Conservation (phyloP, 2,888 invertebrate genomes). For the Gandaritis pyraliata region DNA sequence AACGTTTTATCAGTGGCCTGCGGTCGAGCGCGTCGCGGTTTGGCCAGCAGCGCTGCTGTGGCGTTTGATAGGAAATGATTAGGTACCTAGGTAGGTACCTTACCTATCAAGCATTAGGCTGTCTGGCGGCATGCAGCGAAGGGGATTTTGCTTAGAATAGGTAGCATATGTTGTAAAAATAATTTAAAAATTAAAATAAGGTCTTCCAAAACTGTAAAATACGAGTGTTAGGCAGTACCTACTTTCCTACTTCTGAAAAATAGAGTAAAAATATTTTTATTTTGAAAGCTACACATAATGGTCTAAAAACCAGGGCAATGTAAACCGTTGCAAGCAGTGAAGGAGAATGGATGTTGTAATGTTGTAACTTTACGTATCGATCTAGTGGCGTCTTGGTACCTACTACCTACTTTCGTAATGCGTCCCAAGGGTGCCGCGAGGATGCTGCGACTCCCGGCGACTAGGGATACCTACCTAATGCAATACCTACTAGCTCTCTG, state of each 20-base stretch:
- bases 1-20: slow-evolving; percentile 77
- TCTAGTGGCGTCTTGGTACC: slow-evolving; percentile 69
- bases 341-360: slow-evolving; percentile 62
- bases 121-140: background rate
- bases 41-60: slow-evolving; percentile 31
- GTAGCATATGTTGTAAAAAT: background rate
- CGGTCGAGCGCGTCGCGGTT: slow-evolving; percentile 47
- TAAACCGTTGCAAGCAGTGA: too few relatives aligned
- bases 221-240: too few relatives aligned
- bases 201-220: too few relatives aligned
- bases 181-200: too few relatives aligned
- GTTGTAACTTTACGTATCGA: slow-evolving; percentile 75
- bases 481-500: slow-evolving; percentile 67
- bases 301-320: slow-evolving; percentile 49
- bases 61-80: slow-evolving; percentile 21
- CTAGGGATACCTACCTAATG: slow-evolving; percentile 77
- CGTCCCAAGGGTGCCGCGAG: slow-evolving; percentile 73
- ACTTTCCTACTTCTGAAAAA: too few relatives aligned
- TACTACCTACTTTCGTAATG: slow-evolving; percentile 70
- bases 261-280: too few relatives aligned
- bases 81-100: background rate
- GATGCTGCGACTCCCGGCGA: slow-evolving; percentile 73
- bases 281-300: background rate
- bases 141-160: background rate
- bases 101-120: background rate